Conservation (phyloP, 1,140 invertebrate genomes). For the Bombus balteatus region DNA sequence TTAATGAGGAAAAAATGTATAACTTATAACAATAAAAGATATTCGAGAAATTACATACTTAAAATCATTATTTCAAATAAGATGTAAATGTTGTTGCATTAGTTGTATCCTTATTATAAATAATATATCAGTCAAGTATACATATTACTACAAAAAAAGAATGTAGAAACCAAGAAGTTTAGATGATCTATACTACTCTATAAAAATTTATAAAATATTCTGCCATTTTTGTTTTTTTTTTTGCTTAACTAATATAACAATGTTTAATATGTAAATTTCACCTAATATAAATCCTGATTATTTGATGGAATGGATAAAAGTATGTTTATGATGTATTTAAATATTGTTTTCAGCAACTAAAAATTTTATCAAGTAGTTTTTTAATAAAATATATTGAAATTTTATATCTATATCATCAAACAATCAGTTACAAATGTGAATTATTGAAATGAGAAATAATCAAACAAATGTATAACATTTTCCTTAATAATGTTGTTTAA, state of each 20-base stretch:
- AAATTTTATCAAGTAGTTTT: neutral
- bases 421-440: neutral
- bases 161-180: slow-evolving; percentile 8
- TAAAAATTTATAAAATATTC: neutral
- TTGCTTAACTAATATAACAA: neutral
- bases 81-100: slow-evolving; percentile 13
- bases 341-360: neutral
- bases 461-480: neutral
- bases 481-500: neutral
- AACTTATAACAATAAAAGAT: slow-evolving; percentile 21
- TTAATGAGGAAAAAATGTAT: slow-evolving; percentile 27
- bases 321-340: neutral
- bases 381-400: neutral
- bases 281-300: neutral
- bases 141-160: neutral
- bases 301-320: slow-evolving; percentile 22
- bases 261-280: slow-evolving; percentile 11
- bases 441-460: neutral
- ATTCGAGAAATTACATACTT: slow-evolving; percentile 26
- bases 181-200: neutral
- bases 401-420: slow-evolving; percentile 7
- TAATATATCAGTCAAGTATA: slow-evolving; percentile 27
- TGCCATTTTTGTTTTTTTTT: neutral
- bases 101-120: slow-evolving; percentile 14
- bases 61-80: slow-evolving; percentile 13